Evolutionary conservation across 2,113 vertebrate species (phyloP).

Genomic region (Caracal caracal): DNA sequence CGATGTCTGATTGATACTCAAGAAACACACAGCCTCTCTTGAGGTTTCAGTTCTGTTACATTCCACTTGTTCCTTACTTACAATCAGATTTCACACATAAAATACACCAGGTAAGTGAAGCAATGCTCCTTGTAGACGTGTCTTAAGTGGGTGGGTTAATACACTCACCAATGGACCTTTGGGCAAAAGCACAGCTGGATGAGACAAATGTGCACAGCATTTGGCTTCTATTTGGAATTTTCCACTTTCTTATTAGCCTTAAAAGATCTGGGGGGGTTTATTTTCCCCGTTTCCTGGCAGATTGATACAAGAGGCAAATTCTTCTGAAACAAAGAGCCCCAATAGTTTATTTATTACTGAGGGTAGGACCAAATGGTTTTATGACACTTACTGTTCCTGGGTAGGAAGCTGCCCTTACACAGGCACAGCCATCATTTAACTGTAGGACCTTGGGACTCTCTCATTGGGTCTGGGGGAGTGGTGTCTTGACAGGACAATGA

Average conservation of each 20-base stretch:
- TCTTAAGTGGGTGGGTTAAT: neutral
- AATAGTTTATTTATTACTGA: constrained; percentile 25
- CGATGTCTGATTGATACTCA: neutral
- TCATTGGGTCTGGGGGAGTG: neutral
- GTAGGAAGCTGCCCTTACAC: neutral
- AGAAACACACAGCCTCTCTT: neutral
- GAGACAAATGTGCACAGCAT: neutral
- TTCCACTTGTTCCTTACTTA: neutral
- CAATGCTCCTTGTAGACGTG: neutral
- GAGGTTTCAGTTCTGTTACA: neutral
- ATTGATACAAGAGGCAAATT: neutral
- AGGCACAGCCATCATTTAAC: neutral
- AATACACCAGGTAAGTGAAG: neutral
- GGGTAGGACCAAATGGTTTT: constrained; percentile 32
- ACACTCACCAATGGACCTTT: neutral
- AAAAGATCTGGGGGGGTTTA: neutral
- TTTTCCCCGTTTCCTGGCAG: neutral
- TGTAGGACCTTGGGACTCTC: neutral
- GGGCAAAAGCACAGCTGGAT: too few species aligned
- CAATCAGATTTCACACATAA: neutral
- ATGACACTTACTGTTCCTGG: constrained; percentile 54
- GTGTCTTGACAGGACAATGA: neutral
- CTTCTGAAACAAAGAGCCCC: constrained; percentile 32
- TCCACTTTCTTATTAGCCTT: neutral
- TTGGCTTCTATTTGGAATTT: neutral